A percentile compares a stretch with the other conserved stretches of the same genome.
phyloP scores from a whole-genome alignment of 2,888 invertebrate species.

The Deroplatys truncata region DNA sequence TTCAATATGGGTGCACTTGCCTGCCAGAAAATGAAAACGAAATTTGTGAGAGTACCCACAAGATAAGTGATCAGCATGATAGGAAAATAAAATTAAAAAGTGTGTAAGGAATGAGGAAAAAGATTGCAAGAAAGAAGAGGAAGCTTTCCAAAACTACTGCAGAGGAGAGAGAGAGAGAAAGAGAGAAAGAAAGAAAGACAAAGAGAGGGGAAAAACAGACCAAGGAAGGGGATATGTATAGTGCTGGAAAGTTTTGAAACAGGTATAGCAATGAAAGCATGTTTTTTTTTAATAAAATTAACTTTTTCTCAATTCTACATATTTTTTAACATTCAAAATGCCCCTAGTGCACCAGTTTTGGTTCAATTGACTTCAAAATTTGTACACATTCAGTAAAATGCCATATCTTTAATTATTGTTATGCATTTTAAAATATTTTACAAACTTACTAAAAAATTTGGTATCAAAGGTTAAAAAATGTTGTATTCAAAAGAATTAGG shows the following conservation, averaged over 20 bases:
- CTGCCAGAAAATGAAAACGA: too few relatives aligned
- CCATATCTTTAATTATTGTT: too few relatives aligned
- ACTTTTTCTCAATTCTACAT: not conserved
- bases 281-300: not conserved
- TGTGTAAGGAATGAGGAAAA: too few relatives aligned
- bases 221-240: not conserved
- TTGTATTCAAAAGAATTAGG: too few relatives aligned
- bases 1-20: too few relatives aligned
- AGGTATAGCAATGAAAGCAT: not conserved
- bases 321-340: not conserved
- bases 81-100: too few relatives aligned
- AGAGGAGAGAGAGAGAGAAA: not conserved
- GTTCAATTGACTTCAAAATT: not conserved
- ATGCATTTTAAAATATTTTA: too few relatives aligned
- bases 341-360: not conserved
- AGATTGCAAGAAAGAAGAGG: not conserved
- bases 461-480: too few relatives aligned
- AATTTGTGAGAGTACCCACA: too few relatives aligned
- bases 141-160: not conserved
- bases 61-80: too few relatives aligned
- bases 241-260: not conserved
- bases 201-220: too few relatives aligned
- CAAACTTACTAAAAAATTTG: too few relatives aligned
- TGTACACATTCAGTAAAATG: not conserved
- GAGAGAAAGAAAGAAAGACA: not conserved